Percentiles rank a stretch among this genome's conserved stretches.
phyloP scores from a whole-genome alignment of 2,113 vertebrate species.

The Dermatemys mawii region DNA sequence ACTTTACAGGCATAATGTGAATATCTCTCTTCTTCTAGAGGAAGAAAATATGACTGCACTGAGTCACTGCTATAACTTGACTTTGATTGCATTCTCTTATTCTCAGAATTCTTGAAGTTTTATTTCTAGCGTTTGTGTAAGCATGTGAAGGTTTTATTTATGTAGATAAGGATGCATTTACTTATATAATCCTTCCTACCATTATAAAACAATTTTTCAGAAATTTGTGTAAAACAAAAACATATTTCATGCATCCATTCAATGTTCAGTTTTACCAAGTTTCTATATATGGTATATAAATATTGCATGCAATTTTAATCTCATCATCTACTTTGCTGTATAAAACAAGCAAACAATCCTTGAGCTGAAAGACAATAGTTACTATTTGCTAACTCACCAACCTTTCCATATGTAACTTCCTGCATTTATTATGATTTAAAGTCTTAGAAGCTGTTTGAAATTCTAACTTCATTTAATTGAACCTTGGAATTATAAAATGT shows the following conservation, averaged over 20 bases:
- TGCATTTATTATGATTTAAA: not conserved
- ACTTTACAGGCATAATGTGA: not conserved
- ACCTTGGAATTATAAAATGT: not conserved
- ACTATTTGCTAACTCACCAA: not conserved
- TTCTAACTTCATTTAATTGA: not conserved
- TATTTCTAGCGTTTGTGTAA: not conserved
- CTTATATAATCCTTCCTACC: not conserved
- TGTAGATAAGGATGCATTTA: not conserved
- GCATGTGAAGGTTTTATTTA: not conserved
- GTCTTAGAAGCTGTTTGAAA: not conserved
- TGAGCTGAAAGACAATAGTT: not conserved
- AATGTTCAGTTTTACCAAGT: not conserved
- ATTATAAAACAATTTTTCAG: not conserved
- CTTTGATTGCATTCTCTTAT: not conserved
- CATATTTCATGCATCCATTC: not conserved
- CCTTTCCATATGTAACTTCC: not conserved
- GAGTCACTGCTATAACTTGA: not conserved
- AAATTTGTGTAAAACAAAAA: not conserved
- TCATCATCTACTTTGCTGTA: not conserved
- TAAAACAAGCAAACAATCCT: not conserved
- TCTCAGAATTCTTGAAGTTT: not conserved
- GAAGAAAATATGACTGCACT: not conserved
- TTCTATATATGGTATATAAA: not conserved
- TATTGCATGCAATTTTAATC: not conserved
- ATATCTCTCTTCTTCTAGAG: not conserved